phyloP scores from a whole-genome alignment of 1,140 invertebrate genomes.

The Euwallacea similis region DNA sequence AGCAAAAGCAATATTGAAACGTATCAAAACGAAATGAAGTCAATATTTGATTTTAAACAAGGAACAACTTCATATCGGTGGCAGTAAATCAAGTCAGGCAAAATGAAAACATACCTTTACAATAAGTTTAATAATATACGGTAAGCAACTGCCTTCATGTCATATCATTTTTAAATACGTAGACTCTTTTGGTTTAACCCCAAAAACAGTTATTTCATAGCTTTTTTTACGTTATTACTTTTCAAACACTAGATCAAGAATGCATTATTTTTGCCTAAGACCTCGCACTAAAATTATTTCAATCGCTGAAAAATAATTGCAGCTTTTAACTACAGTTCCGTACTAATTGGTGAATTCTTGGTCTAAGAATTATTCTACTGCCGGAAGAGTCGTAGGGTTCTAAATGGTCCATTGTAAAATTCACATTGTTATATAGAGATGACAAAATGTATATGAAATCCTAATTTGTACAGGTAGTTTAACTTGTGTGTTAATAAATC shows the following conservation, averaged over 20 bases:
- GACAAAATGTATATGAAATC: slow-evolving; percentile 50
- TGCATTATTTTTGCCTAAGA: too few species aligned
- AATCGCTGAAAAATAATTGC: too few species aligned
- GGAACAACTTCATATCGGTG: not conserved
- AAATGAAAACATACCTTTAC: slow-evolving; percentile 28
- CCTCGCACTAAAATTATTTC: too few species aligned
- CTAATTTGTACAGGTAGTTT: slow-evolving; percentile 55
- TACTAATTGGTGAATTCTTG: slow-evolving; percentile 7
- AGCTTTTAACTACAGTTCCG: too few species aligned
- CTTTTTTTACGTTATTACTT: not conserved
- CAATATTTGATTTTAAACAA: not conserved
- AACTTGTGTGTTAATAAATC: slow-evolving; percentile 55
- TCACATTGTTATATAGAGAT: slow-evolving; percentile 52
- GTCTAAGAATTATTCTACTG: slow-evolving; percentile 34
- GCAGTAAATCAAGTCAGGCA: not conserved
- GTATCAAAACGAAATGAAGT: slow-evolving; percentile 13
- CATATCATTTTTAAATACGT: slow-evolving; percentile 16
- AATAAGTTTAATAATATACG: not conserved
- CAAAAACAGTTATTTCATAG: too few species aligned
- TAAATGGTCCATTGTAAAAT: slow-evolving; percentile 53
- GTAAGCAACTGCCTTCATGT: slow-evolving; percentile 10
- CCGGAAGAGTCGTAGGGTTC: slow-evolving; percentile 43
- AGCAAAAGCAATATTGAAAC: slow-evolving; percentile 22
- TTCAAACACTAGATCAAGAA: too few species aligned
- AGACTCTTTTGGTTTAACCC: too few species aligned